phyloP scores from a whole-genome alignment of 1,140 invertebrate genomes.

The Drosophila lacertosa region DNA sequence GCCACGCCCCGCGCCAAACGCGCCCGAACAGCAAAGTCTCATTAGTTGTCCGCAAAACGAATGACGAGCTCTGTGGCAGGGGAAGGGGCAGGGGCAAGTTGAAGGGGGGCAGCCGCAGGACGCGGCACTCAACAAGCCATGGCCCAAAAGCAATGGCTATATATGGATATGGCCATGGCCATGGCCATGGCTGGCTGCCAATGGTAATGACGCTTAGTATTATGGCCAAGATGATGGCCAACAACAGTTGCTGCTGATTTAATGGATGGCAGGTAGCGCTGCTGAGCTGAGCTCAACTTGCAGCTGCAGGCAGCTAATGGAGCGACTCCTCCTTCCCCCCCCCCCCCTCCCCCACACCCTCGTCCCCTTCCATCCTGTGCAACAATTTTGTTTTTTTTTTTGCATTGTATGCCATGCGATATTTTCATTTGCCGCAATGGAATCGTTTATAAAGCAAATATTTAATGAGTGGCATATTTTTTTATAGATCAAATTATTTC shows the following conservation, averaged over 20 bases:
- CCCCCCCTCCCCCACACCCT: neutral
- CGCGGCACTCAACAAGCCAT: constrained; percentile 31
- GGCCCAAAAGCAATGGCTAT: neutral
- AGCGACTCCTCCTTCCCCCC: neutral
- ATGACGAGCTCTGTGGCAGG: constrained; percentile 12
- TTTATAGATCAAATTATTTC: constrained; percentile 72
- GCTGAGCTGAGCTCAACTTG: constrained; percentile 15
- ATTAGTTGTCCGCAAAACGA: constrained; percentile 72
- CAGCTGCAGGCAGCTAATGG: constrained; percentile 38
- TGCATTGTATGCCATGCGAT: constrained; percentile 30
- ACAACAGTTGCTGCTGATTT: constrained; percentile 23
- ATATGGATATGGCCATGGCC: constrained; percentile 42
- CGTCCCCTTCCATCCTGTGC: too few relatives aligned
- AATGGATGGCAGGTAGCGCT: constrained; percentile 38
- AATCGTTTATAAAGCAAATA: constrained; percentile 33
- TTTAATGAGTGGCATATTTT: constrained; percentile 49
- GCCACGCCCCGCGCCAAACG: constrained; percentile 19
- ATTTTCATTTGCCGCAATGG: constrained; percentile 41
- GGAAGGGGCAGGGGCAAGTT: neutral
- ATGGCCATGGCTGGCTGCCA: constrained; percentile 62
- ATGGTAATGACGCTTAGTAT: constrained; percentile 74
- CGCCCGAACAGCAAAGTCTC: constrained; percentile 76
- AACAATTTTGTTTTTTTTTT: constrained; percentile 40
- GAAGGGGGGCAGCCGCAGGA: constrained; percentile 4
- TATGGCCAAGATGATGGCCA: constrained; percentile 72